Conservation (phyloP, 2,888 invertebrate species). For the Cyrtodaria siliqua region DNA sequence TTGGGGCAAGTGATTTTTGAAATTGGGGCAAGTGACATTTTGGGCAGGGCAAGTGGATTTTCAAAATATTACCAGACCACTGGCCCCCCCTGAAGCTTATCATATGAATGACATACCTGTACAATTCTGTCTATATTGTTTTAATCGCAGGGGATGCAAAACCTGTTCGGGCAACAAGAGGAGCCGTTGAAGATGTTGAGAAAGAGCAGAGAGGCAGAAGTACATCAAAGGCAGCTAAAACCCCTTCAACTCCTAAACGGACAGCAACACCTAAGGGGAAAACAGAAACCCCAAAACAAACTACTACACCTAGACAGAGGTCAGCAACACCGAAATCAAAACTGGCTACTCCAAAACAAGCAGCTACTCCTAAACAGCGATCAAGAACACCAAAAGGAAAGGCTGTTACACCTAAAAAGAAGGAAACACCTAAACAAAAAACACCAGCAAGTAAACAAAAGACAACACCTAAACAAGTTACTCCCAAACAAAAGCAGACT, state of each 20-base stretch:
- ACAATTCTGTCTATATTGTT: background rate
- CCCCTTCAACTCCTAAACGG: slow-evolving; percentile 28
- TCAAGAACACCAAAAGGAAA: slow-evolving; percentile 30
- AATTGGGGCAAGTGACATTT: too few species aligned
- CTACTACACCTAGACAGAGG: slow-evolving; percentile 10
- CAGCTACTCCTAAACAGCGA: slow-evolving; percentile 44
- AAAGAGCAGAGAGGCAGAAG: slow-evolving; percentile 29
- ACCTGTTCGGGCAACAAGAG: slow-evolving; percentile 62
- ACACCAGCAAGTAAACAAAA: slow-evolving; percentile 23
- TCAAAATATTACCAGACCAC: too few species aligned
- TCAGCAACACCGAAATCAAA: slow-evolving; percentile 21
- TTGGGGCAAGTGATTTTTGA: too few species aligned
- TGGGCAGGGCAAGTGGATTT: too few species aligned
- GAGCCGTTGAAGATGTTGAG: slow-evolving; percentile 67
- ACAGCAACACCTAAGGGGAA: slow-evolving; percentile 45
- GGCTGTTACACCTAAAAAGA: slow-evolving; percentile 43
- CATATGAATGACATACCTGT: too few species aligned
- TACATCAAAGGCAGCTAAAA: slow-evolving; percentile 29
- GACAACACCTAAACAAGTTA: slow-evolving; percentile 24
- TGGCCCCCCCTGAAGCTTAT: too few species aligned
- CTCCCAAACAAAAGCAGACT: slow-evolving; percentile 22
- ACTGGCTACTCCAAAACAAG: slow-evolving; percentile 34
- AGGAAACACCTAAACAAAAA: slow-evolving; percentile 47
- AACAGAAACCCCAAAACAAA: slow-evolving; percentile 45
- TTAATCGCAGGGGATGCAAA: slow-evolving; percentile 16